phyloP scores from a whole-genome alignment of 2,797 vertebrate species.

The Muscicapa comitata region DNA sequence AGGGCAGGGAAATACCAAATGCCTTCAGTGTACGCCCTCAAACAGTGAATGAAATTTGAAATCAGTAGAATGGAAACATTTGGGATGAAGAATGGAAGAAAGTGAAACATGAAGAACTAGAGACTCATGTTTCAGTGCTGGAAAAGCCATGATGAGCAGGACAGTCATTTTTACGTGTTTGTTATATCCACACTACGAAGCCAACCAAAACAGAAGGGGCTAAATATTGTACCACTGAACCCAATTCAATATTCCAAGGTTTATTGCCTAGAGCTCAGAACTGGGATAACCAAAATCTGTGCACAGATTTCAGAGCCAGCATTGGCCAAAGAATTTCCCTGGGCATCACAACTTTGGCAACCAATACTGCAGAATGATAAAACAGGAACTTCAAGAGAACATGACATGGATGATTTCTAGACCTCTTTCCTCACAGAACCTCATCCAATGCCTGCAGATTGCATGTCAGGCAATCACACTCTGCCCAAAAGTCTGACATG shows the following conservation, averaged over 20 bases:
- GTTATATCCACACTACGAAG: not conserved
- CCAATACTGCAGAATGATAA: not conserved
- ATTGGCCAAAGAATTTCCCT: not conserved
- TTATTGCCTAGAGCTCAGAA: not conserved
- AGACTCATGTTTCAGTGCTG: not conserved
- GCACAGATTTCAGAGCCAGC: not conserved
- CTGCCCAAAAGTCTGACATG: not conserved
- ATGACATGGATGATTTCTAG: not conserved
- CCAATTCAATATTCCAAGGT: not conserved
- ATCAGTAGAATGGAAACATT: not conserved
- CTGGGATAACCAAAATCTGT: not conserved
- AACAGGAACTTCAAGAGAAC: not conserved
- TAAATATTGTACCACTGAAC: not conserved
- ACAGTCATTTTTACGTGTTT: not conserved
- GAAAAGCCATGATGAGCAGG: slow-evolving; percentile 3
- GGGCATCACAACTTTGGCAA: not conserved
- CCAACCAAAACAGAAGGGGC: not conserved
- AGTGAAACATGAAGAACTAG: not conserved
- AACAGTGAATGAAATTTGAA: not conserved
- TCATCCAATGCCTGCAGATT: not conserved
- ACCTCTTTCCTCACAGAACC: not conserved
- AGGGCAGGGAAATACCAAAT: slow-evolving; percentile 29
- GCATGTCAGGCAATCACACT: not conserved
- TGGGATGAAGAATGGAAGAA: slow-evolving; percentile 18
- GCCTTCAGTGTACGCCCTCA: not conserved